These are phyloP conservation scores for Athene noctua DNA, from an alignment of 2,113 vertebrate genomes.

Conservation along the genomic window DNA sequence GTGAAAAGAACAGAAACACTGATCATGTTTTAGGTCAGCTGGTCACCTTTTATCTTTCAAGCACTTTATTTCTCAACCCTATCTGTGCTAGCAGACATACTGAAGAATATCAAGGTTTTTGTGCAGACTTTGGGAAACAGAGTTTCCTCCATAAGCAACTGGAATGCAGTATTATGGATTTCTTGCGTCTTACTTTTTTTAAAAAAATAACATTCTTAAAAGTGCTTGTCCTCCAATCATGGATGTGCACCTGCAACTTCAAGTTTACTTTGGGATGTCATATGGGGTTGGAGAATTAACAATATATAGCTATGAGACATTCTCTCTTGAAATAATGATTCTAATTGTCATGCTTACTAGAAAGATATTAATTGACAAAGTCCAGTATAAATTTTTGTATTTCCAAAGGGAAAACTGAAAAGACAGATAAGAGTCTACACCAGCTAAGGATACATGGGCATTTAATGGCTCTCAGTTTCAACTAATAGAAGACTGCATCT, in stretches of 20 bases:
- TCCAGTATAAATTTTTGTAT: background rate
- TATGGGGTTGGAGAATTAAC: background rate
- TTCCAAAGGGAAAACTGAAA: background rate
- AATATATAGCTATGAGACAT: background rate
- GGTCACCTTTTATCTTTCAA: slow-evolving; percentile 9
- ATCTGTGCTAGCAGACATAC: background rate
- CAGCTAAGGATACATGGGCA: background rate
- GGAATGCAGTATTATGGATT: background rate
- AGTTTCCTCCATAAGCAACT: background rate
- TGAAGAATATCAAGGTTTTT: background rate
- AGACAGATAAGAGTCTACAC: background rate
- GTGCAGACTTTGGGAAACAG: background rate
- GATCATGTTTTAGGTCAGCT: background rate
- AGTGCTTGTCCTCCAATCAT: background rate
- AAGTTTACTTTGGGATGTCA: background rate
- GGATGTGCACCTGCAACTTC: background rate
- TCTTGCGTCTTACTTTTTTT: background rate
- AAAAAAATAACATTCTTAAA: background rate
- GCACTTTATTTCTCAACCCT: background rate
- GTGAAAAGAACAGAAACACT: background rate
- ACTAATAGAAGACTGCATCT: background rate
- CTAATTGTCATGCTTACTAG: background rate
- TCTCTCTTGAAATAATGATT: background rate
- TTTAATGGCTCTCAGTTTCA: background rate
- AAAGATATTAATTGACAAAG: background rate